Conservation (phyloP, 2,888 invertebrate genomes). For the Callinectes sapidus region DNA sequence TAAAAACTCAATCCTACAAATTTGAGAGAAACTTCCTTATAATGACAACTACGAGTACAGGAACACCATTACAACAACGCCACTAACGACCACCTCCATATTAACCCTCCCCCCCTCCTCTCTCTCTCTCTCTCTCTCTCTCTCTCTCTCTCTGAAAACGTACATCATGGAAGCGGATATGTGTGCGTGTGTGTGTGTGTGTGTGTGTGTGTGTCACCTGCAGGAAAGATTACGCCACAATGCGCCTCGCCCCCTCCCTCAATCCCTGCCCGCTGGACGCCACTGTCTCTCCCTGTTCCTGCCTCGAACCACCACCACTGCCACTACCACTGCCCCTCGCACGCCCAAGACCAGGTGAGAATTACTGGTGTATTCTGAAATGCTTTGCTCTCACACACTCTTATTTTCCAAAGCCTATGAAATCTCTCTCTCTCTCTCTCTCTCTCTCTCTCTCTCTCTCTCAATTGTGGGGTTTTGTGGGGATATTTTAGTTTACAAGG, state of each 20-base stretch:
- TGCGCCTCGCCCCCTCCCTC: neutral
- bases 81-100: too few relatives aligned
- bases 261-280: neutral
- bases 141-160: neutral
- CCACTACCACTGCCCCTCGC: neutral
- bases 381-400: too few relatives aligned
- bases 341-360: neutral
- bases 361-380: neutral
- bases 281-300: neutral
- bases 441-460: too few relatives aligned
- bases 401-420: too few relatives aligned
- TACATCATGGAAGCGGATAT: neutral
- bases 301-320: neutral
- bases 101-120: too few relatives aligned
- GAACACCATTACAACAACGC: too few relatives aligned
- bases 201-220: neutral
- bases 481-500: too few relatives aligned
- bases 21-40: too few relatives aligned
- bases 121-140: neutral
- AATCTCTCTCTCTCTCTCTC: too few relatives aligned
- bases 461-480: too few relatives aligned
- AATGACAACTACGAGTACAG: too few relatives aligned
- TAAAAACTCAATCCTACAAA: too few relatives aligned
- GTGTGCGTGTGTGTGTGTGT: neutral
- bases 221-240: neutral